Evolutionary conservation across 2,113 vertebrate species (phyloP), one percentile per base, ranked within the genome.

Genomic region (Neodon shergylaensis): DNA sequence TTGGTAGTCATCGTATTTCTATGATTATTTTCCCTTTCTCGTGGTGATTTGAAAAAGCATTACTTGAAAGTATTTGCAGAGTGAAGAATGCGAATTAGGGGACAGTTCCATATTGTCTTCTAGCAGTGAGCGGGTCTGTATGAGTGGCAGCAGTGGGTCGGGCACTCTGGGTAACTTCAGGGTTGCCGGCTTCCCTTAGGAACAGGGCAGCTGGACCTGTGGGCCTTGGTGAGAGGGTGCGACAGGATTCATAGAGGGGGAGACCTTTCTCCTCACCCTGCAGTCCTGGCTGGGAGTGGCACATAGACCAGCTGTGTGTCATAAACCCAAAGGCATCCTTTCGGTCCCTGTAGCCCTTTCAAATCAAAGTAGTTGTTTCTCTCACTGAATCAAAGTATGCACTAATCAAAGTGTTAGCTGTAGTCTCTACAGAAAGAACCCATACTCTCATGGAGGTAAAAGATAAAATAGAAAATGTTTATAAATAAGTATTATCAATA

Each of bases 81-180:
- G 72, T 39, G 52, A 74, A 74, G n/a, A 72, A 7, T n/a, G 31
- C 19, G 33, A 26, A 26, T 74, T 90, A 54, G 16, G 95, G 73
- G 61, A 65, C n/a, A 82, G 16, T 39, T 49, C 39, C 74, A 3
- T 3, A 12, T 83, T 36, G 82, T 54, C 58, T 58, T 58, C 19
- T 0, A 58, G 19, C 58, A 58, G 58, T 1, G 19, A 58, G 58
- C 58, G 6, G 1, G 19, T 58, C 68, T n/a, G 7, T 21, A 6
- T 65, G 76, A 88, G 49, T 5, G 3, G 8, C 3, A 4, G 42
- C 5, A 3, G 8, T 63, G 49, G 42, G 42, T 4, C 24, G 11
- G 12, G 24, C 12, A 9, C 44, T 1, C 19, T 3, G 5, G 3
- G 0, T 0, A 1, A 16, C 36, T 39, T 21, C 16, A 36, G 36